Conservation (phyloP, 2,797 vertebrate species). For the Centropyge bicolor region DNA sequence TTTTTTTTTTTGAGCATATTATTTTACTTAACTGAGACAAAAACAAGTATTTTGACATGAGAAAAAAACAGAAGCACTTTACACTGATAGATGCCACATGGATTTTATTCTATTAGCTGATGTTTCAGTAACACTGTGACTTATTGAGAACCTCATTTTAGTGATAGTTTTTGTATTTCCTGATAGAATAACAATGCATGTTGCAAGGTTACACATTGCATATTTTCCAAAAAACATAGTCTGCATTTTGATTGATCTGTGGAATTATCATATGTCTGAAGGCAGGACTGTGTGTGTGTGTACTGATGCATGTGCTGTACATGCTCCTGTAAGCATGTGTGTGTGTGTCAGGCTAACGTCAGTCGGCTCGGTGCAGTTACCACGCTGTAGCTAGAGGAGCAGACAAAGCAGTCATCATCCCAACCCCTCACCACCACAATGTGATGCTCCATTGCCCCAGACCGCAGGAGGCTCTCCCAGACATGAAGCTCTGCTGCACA, state of each 20-base stretch:
- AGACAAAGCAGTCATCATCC: slow-evolving; percentile 70
- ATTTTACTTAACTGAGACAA: background rate
- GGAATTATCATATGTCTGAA: slow-evolving; percentile 2
- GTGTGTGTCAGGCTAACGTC: slow-evolving; percentile 46
- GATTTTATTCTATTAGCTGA: background rate
- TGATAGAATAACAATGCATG: slow-evolving; percentile 12
- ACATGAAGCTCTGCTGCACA: slow-evolving; percentile 52
- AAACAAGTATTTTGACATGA: background rate
- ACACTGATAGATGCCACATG: background rate
- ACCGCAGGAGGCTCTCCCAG: slow-evolving; percentile 73
- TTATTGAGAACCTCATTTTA: background rate
- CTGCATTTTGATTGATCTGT: slow-evolving; percentile 24
- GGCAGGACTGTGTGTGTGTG: background rate
- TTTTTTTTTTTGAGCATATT: background rate
- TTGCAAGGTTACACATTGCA: background rate
- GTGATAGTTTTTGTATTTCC: slow-evolving; percentile 3
- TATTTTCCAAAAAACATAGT: background rate
- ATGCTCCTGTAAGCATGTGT: slow-evolving; percentile 30
- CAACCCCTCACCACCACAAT: slow-evolving; percentile 73
- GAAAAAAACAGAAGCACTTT: background rate
- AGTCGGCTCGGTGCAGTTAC: slow-evolving; percentile 42
- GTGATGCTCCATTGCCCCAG: slow-evolving; percentile 78
- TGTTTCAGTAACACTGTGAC: background rate
- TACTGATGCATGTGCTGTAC: slow-evolving; percentile 11
- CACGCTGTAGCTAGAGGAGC: slow-evolving; percentile 51